Evolutionary conservation across 1,140 invertebrate genomes (phyloP), one percentile per base, ranked within the genome.

Genomic region (Listronotus bonariensis): DNA sequence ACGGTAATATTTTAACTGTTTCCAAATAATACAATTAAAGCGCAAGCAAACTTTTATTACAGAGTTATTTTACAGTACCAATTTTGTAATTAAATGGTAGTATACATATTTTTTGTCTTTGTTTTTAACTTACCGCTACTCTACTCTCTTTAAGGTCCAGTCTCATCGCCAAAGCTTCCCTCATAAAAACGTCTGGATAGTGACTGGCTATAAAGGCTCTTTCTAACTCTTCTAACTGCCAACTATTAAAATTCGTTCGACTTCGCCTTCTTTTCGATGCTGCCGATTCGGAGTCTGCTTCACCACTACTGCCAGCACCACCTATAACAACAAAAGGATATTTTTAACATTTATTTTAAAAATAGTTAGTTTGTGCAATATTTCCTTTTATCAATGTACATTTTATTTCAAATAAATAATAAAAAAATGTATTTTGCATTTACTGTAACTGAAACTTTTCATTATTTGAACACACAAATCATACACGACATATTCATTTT

Each of bases 151-250:
- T 96, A 49, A 99, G 87, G 76, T 98, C 95, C 43, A 99, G 86
- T 75, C 95, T 85, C 86, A 97, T 89, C 46, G 96, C 96, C 58
- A 98, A 82, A 0, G 95, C 92, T 78, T 98, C 96, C 68, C 97
- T 86, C 96, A 98, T 97, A 84, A 98, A 99, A 57, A 97, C 93
- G 79, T 99, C 96, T 7, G 97, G 97, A 84, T 99, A 99, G 82
- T 99, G 97, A 69, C 92, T 95, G 62, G 94, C 89, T 54, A 95
- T 84, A 82, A 99, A 99, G 3, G 96, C 96, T 68, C 94, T 83
- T 80, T 99, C 97, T 77, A 99, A 84, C 82, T 99, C 96, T 76
- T 99, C 96, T 76, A 99, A 82, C 82, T 99, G 97, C 96, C 96
- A 99, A 65, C 92, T 95, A 81, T 95, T 98, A 83, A 99, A 99